Base-by-base conservation (phyloP, 2,797 vertebrate species). In the Protosalanx chinensis region DNA sequence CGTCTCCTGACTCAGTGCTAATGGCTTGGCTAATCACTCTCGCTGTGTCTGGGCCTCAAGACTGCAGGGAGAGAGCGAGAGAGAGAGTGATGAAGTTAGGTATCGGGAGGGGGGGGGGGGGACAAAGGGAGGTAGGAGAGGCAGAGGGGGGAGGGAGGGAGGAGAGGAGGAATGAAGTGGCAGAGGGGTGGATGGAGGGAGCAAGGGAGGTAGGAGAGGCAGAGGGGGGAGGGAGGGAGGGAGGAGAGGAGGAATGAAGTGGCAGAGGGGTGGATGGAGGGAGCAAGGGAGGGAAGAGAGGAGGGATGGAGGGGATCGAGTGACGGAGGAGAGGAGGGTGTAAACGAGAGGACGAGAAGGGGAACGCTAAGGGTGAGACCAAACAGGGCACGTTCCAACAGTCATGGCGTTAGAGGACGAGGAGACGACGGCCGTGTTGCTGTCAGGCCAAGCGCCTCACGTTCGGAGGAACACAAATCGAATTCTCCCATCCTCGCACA, bases 11-110 rank as follows among this genome's bases (percentile, higher is more conserved):
- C 29, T 71, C 71, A 23, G 70, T 74, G 62, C 76, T 73, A 83
- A 80, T 79, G 64, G 64, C 35, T 63, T 68, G 64, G 64, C 81
- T 85, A 73, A 87, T 85, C 81, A 78, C 77, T 71, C 73, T 16
- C 72, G 84, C 12, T 69, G 32, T 33, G 35, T 20, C 32, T 23
- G 49, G 49, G 3, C 68, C 69, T 72, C 76, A 67, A 76, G 81
- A 75, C 70, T 68, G 72, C 67, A 68, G 53, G 56, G 68, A 69
- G 64, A 74, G 59, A 64, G 30, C 27, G 79, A 73, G 33, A 33
- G 5, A 35, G 37, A 10, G 37, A 10, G 66, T 69, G 62, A 35
- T 63, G 33, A 6, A 6, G 13, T 53, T 53, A 3, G 51, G 51
- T 18, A n/a, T n/a, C n/a, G 4, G 59, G 29, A 30, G 15, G 12